phyloP scores from a whole-genome alignment of 2,113 vertebrate genomes.

The Mustelus asterias region DNA sequence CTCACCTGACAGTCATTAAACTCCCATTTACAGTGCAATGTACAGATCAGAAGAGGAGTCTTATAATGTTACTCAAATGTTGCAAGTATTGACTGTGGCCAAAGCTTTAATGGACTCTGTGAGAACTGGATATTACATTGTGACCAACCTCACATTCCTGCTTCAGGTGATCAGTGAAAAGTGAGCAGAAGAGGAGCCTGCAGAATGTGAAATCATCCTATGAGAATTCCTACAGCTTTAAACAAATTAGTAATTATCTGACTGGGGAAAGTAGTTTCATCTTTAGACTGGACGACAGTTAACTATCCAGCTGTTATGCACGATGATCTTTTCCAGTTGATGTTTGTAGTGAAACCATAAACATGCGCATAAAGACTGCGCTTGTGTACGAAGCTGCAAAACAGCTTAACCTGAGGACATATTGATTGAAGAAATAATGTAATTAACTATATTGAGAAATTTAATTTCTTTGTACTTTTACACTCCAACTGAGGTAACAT shows the following conservation, averaged over 20 bases:
- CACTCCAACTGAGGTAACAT: neutral
- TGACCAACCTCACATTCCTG: neutral
- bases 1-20: neutral
- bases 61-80: neutral
- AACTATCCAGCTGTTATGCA: neutral
- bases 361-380: neutral
- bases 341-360: neutral
- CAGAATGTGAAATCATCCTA: neutral
- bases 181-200: neutral
- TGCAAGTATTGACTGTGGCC: neutral
- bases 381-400: neutral
- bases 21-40: neutral
- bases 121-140: neutral
- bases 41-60: neutral
- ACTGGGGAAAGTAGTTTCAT: neutral
- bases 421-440: neutral
- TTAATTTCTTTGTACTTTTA: neutral
- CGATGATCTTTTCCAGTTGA: neutral
- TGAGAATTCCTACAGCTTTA: neutral
- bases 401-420: neutral
- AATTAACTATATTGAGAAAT: neutral
- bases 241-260: neutral
- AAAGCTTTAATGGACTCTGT: neutral
- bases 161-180: neutral
- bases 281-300: neutral